These are phyloP conservation scores for Eulemur rubriventer DNA, from an alignment of 2,797 vertebrate species.

Conservation along the genomic window DNA sequence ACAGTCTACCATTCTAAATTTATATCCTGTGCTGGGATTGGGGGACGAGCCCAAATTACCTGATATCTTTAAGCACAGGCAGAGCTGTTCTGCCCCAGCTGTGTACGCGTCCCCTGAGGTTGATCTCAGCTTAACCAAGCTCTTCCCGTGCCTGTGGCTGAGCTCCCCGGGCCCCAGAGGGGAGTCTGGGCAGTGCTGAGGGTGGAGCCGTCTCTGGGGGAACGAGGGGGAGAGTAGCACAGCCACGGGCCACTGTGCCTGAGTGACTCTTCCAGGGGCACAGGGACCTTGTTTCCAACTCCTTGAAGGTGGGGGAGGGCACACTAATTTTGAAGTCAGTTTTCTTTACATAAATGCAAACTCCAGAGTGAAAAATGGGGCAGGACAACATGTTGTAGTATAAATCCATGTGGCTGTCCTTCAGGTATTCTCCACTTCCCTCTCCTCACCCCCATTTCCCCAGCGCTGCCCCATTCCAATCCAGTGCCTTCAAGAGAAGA, in stretches of 20 bases:
- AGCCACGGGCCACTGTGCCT: neutral
- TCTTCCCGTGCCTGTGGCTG: neutral
- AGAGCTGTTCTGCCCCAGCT: neutral
- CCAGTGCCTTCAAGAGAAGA: neutral
- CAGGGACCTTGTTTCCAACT: neutral
- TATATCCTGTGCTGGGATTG: neutral
- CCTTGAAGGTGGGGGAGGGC: neutral
- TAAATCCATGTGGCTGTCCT: neutral
- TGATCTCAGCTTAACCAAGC: neutral
- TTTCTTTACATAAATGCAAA: constrained; percentile 41
- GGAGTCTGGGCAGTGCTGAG: neutral
- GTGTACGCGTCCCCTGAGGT: neutral
- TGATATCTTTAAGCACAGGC: neutral
- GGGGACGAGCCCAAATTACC: neutral
- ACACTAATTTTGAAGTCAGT: neutral
- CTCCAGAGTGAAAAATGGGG: neutral
- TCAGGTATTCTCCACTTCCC: neutral
- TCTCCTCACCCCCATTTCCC: neutral
- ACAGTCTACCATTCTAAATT: neutral
- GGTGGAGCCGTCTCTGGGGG: neutral
- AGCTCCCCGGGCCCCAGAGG: too few species aligned
- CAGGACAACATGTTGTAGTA: too few species aligned
- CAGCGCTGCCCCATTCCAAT: neutral
- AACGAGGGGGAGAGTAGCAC: neutral
- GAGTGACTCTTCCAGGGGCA: neutral